Evolutionary conservation across 2,797 vertebrate species (phyloP).

Genomic region (Miichthys miiuy): DNA sequence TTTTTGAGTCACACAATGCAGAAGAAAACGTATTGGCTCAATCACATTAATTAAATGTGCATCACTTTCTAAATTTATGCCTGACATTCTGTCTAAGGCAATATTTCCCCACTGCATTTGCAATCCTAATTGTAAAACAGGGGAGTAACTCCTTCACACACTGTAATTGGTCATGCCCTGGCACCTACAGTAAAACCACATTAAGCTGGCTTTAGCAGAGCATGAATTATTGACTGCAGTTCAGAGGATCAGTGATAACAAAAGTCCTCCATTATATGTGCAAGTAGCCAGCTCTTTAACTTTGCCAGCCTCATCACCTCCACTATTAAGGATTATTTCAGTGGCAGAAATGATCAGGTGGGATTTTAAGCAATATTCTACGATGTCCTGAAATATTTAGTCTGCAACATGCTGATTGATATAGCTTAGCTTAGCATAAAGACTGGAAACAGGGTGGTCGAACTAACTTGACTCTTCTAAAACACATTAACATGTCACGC

Average conservation of each 20-base stretch:
- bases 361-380: background rate
- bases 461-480: background rate
- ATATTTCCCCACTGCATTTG: slow-evolving; percentile 23
- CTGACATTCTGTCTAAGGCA: background rate
- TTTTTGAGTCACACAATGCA: background rate
- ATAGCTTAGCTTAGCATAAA: background rate
- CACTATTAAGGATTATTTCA: background rate
- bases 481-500: no score
- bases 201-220: slow-evolving; percentile 40
- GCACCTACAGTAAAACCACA: slow-evolving; percentile 29
- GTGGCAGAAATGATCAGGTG: background rate
- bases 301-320: background rate
- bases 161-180: slow-evolving; percentile 30
- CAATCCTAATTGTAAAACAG: slow-evolving; percentile 36
- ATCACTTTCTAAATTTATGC: background rate
- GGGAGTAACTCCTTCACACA: slow-evolving; percentile 22
- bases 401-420: background rate
- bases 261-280: slow-evolving; percentile 38
- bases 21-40: background rate
- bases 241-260: slow-evolving; percentile 30
- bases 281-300: slow-evolving; percentile 12
- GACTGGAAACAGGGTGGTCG: background rate
- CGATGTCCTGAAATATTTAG: background rate
- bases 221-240: slow-evolving; percentile 42
- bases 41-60: background rate